phyloP scores from a whole-genome alignment of 2,888 invertebrate species.

The Antitype chi region DNA sequence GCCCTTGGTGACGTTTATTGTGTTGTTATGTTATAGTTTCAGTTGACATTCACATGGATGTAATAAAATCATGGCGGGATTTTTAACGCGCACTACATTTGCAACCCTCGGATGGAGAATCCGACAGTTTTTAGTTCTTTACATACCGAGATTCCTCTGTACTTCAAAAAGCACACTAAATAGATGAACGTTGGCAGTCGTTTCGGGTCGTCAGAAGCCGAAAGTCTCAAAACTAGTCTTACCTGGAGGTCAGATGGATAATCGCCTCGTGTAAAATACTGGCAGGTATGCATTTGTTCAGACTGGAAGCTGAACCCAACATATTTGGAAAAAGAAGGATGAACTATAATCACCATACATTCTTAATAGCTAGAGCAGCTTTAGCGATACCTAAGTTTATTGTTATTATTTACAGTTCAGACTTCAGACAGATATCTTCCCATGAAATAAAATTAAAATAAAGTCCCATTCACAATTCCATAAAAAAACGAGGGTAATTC shows the following conservation, averaged over 20 bases:
- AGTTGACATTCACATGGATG: too few species aligned
- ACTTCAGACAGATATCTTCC: background rate
- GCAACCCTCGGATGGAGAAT: too few species aligned
- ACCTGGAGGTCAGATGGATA: background rate
- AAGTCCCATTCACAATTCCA: slow-evolving; percentile 8
- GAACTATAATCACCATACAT: too few species aligned
- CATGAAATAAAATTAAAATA: background rate
- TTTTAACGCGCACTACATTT: too few species aligned
- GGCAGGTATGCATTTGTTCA: background rate
- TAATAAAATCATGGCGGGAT: too few species aligned
- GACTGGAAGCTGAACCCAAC: background rate
- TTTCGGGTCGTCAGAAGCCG: background rate
- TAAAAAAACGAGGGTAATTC: slow-evolving; percentile 23
- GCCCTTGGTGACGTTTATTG: slow-evolving; percentile 27
- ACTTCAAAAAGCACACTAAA: background rate
- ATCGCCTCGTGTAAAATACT: background rate
- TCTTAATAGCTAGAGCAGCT: background rate
- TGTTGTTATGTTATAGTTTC: background rate
- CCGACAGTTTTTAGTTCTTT: too few species aligned
- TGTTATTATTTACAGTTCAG: background rate
- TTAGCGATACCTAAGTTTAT: background rate
- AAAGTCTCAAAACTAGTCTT: background rate
- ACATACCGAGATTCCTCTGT: background rate
- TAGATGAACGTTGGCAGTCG: background rate
- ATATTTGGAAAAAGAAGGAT: background rate